A percentile compares a stretch with the other conserved stretches of the same genome.
Conservation (phyloP, 2,797 vertebrate genomes). For the Cygnus olor region DNA sequence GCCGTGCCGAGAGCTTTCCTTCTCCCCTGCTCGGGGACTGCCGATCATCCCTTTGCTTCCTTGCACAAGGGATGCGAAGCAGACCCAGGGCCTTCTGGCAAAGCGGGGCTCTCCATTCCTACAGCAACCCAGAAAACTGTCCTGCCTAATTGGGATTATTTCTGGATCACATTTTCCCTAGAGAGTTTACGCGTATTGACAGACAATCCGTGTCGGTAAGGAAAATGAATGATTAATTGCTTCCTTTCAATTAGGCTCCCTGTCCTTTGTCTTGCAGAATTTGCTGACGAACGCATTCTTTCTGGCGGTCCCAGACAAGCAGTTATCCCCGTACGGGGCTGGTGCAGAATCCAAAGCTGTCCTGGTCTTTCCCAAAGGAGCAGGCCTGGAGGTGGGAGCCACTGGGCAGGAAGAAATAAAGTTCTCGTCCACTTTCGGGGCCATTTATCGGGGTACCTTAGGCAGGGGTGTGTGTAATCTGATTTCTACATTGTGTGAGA, state of each 20-base stretch:
- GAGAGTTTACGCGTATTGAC: neutral
- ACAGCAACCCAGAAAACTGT: neutral
- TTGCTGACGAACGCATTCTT: neutral
- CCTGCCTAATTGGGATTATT: neutral
- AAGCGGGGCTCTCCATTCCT: neutral
- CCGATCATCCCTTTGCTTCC: neutral
- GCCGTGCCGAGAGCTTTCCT: neutral
- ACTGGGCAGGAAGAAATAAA: fast-evolving
- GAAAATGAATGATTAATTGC: neutral
- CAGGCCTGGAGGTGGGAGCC: neutral
- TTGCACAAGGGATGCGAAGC: neutral
- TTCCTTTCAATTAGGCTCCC: neutral
- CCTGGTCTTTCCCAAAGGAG: neutral
- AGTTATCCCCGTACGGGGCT: neutral
- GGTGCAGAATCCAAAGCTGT: neutral
- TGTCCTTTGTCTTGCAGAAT: neutral
- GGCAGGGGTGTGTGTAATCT: neutral
- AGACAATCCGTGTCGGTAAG: neutral
- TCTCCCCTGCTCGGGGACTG: neutral
- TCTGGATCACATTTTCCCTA: neutral
- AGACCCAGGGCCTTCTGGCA: neutral
- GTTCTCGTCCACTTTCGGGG: neutral
- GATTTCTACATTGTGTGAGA: neutral
- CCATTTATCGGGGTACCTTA: neutral
- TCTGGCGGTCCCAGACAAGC: neutral